phyloP scores from a whole-genome alignment of 1,140 invertebrate species.

The Phortica variegata region DNA sequence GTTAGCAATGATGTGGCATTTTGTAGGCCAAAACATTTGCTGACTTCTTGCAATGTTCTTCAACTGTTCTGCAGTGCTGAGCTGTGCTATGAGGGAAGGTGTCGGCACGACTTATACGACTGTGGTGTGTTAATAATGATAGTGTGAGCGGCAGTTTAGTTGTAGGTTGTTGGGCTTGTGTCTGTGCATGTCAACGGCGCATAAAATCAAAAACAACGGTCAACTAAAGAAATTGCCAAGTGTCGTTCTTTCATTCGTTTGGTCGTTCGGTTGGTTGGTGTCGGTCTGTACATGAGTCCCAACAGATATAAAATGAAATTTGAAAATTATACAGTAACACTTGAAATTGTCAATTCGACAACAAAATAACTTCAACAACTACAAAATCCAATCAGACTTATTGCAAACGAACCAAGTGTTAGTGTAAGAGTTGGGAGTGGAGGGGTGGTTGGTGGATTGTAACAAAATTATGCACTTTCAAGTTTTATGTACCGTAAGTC shows the following conservation, averaged over 20 bases:
- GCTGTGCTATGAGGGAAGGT: no score
- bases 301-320: conserved; percentile 41
- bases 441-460: no score
- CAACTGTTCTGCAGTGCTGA: no score
- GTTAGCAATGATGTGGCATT: conserved; percentile 47
- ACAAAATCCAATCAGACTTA: neutral
- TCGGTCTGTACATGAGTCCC: no score
- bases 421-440: conserved; percentile 15
- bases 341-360: conserved; percentile 2
- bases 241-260: conserved; percentile 18
- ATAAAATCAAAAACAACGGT: conserved; percentile 19
- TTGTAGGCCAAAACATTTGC: no score
- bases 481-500: no score
- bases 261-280: conserved; percentile 4
- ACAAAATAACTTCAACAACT: no score
- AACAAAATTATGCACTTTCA: no score
- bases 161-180: neutral
- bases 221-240: conserved; percentile 11
- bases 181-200: conserved; percentile 13
- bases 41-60: no score
- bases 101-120: no score
- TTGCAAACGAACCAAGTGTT: conserved; percentile 11
- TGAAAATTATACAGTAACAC: conserved; percentile 41
- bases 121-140: neutral
- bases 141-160: conserved; percentile 10